Evolutionary conservation across 2,797 vertebrate genomes (phyloP).

Genomic region (Megalops cyprinoides): DNA sequence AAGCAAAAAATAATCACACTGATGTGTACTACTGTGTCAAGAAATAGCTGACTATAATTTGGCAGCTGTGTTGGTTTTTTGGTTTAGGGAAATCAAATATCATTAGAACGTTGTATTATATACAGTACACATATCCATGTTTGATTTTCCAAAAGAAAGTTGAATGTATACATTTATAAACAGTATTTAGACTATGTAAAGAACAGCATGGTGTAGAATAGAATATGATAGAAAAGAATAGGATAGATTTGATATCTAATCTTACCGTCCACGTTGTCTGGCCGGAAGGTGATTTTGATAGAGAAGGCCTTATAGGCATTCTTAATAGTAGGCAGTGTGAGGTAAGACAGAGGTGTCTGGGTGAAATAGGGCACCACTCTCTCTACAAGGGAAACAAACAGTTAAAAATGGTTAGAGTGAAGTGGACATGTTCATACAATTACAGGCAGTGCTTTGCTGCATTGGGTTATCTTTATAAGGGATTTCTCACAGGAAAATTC

Average conservation of each 20-base stretch:
- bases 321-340: conserved; percentile 92
- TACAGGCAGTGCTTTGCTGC: background rate
- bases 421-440: background rate
- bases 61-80: no score
- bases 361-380: conserved; percentile 92
- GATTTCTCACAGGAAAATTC: background rate
- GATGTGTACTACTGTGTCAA: no score
- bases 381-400: conserved; percentile 68
- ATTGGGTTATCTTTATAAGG: background rate
- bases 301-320: conserved; percentile 90
- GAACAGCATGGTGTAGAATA: no score
- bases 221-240: background rate
- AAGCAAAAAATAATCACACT: no score
- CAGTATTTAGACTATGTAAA: no score
- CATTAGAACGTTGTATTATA: no score
- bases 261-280: conserved; percentile 93
- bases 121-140: no score
- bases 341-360: conserved; percentile 86
- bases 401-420: background rate
- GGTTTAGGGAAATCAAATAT: no score
- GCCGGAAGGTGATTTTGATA: conserved; percentile 91
- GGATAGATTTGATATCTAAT: background rate
- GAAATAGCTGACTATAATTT: no score
- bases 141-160: no score
- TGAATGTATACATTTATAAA: no score